Percentiles rank a stretch among this genome's conserved stretches.
Conservation (phyloP, 2,113 vertebrate species). For the Microcebus jonahi region DNA sequence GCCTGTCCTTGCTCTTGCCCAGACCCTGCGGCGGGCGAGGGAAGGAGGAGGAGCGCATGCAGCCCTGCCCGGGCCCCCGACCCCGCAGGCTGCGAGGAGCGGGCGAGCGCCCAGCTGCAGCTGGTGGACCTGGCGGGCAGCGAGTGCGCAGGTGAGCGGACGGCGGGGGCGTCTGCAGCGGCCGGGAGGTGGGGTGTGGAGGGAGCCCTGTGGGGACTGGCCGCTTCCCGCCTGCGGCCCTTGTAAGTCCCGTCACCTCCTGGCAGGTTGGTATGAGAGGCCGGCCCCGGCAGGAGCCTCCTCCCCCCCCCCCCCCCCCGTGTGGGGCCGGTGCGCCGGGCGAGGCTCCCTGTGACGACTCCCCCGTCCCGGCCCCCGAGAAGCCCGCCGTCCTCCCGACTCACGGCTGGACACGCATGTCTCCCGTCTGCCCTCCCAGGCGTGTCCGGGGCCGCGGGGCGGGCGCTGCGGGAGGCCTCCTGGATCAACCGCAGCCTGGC, state of each 20-base stretch:
- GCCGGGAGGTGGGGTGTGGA: accelerated
- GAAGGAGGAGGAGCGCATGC: neutral
- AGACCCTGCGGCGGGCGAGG: neutral
- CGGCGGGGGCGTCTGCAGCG: accelerated
- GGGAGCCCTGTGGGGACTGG: accelerated
- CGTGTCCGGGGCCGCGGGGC: conserved; percentile 88
- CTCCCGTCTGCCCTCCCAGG: conserved; percentile 67
- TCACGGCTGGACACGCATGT: accelerated
- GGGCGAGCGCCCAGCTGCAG: conserved; percentile 86
- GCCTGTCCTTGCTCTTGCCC: neutral
- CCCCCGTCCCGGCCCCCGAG: neutral
- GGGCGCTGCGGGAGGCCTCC: conserved; percentile 88
- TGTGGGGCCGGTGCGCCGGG: too few species aligned
- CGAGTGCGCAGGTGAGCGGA: conserved; percentile 86
- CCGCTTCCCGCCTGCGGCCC: too few species aligned
- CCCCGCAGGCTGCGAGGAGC: neutral
- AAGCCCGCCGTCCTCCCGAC: accelerated
- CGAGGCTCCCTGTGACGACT: too few species aligned
- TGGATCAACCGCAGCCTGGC: conserved; percentile 92
- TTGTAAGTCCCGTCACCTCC: neutral
- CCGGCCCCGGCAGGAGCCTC: neutral
- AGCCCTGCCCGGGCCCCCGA: neutral
- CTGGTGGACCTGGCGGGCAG: conserved; percentile 93
- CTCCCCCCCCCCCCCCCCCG: too few species aligned
- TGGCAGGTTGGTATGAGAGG: accelerated